These are phyloP conservation scores for Pangasius krempfi DNA, from an alignment of 2,797 vertebrate species.

Conservation along the genomic window DNA sequence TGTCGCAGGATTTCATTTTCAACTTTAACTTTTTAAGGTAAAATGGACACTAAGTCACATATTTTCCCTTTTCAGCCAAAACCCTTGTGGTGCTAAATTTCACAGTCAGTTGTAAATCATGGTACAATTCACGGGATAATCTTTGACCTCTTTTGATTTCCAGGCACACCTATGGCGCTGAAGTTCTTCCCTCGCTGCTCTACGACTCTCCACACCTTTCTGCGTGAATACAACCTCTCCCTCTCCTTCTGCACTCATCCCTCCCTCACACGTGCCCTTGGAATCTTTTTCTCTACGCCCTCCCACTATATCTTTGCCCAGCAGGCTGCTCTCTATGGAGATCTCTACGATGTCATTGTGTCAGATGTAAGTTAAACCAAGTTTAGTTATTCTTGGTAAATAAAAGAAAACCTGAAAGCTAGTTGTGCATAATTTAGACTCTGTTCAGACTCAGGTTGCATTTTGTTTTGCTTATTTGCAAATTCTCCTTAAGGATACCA, in stretches of 20 bases:
- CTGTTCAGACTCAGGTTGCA: neutral
- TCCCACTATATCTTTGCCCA: constrained; percentile 91
- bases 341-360: constrained; percentile 91
- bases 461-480: constrained; percentile 24
- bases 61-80: neutral
- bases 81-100: neutral
- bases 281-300: constrained; percentile 91
- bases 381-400: neutral
- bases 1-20: neutral
- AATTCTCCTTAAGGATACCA: neutral
- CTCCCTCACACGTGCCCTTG: constrained; percentile 85
- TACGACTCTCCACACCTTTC: constrained; percentile 87
- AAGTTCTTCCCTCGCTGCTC: constrained; percentile 89
- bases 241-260: constrained; percentile 88
- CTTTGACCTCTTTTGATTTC: neutral
- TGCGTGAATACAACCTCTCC: constrained; percentile 93
- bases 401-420: neutral
- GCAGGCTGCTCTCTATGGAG: constrained; percentile 87
- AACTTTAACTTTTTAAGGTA: neutral
- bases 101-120: neutral
- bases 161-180: constrained; percentile 93
- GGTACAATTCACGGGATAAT: neutral
- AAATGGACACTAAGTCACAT: neutral
- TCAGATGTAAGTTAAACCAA: constrained; percentile 79
- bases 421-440: neutral